Base-by-base conservation (phyloP, 2,888 invertebrate genomes). In the Cabera pusaria region DNA sequence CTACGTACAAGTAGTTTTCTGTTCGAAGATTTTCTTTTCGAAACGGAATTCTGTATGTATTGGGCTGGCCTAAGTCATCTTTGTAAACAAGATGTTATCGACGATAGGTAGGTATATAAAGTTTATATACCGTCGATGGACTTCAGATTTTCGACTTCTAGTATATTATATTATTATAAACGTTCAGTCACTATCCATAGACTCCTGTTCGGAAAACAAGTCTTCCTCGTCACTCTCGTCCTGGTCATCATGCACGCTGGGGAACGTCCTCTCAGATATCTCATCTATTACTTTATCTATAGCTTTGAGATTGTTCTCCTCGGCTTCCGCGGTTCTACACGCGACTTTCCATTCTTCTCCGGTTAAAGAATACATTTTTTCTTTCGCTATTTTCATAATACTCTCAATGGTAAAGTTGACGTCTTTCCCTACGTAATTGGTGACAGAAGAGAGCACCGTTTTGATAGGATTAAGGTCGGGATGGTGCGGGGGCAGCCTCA, bases 241-340 rank as follows among this genome's bases (percentile, higher is more conserved):
- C 1, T 53, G 51, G 0, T 49, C 52, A 2, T 59, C 59, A 32
- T 60, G 56, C 10, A 47, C 34, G 32, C 37, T 52, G 22, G 50
- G 52, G 39, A 56, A 59, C 0, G 56, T 54, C 33, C 56, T 49
- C 27, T 64, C 61, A 3, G 62, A 59, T 27, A 64, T 60, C 8
- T 63, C 60, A 31, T 64, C 64, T 6, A 64, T 56, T 6, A 59
- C 44, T 42, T 58, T 62, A 37, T 64, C 63, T 14, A 54, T 51
- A 2, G 59, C 55, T 35, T 53, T 61, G n/a, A 64, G 41, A 25
- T 52, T 57, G 18, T 62, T 60, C 28, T 60, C 63, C 22, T 64
- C 64, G 0, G 61, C 59, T 26, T 63, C 61, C 0, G 56, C 51
- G 1, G 49, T 38, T 10, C 49, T 51, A 4, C 52, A 49, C 0